phyloP scores from a whole-genome alignment of 2,888 invertebrate genomes.

The Magallana nippona region DNA sequence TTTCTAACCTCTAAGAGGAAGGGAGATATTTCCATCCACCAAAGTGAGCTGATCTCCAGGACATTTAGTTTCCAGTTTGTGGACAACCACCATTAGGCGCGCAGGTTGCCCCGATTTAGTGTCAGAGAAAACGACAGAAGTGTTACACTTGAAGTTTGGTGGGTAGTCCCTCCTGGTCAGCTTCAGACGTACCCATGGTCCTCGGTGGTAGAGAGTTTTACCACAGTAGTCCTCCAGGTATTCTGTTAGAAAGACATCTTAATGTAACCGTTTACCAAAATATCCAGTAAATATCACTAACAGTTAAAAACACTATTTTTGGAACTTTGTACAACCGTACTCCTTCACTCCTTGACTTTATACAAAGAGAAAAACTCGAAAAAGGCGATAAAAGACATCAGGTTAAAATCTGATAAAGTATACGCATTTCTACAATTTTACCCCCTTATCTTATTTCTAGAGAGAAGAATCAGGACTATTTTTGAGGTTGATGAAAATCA shows the following conservation, averaged over 20 bases:
- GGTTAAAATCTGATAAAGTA: too few species aligned
- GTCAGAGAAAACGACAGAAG: neutral
- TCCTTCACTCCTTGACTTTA: too few species aligned
- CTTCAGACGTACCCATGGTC: conserved; percentile 13
- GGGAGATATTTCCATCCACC: neutral
- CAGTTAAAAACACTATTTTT: neutral
- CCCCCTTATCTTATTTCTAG: too few species aligned
- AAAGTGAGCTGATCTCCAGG: neutral
- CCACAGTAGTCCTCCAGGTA: conserved; percentile 33
- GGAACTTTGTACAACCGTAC: too few species aligned
- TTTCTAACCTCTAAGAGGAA: neutral
- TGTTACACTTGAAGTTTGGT: conserved; percentile 8
- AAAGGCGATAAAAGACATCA: too few species aligned
- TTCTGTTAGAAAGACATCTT: neutral
- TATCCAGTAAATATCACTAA: neutral
- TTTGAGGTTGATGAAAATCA: too few species aligned
- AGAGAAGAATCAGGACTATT: too few species aligned
- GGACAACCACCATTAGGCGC: conserved; percentile 22
- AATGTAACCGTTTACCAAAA: too few species aligned
- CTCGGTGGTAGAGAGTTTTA: neutral
- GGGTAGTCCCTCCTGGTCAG: conserved; percentile 21
- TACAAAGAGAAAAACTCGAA: too few species aligned
- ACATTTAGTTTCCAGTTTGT: conserved; percentile 14
- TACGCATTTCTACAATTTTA: too few species aligned
- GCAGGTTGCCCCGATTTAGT: neutral